Evolutionary conservation across 2,888 invertebrate genomes (phyloP).

Genomic region (Perdita meconis): DNA sequence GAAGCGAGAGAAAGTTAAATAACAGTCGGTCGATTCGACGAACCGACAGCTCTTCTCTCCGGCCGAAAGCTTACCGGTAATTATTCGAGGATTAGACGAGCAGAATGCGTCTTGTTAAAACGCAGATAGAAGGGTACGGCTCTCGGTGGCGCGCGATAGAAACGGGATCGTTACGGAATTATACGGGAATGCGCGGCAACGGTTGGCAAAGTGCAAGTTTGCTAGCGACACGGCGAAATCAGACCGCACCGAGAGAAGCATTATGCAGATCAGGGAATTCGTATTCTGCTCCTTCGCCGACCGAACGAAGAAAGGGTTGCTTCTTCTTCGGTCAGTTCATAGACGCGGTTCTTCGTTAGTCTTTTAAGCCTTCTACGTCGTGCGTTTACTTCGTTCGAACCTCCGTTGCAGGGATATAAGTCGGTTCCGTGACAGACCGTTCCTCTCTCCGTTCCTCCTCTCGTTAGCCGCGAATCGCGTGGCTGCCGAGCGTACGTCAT

Average conservation of each 20-base stretch:
- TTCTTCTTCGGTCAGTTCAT: neutral
- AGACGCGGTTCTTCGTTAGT: neutral
- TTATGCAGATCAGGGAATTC: conserved; percentile 71
- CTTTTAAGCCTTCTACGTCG: no score
- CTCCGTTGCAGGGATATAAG: neutral
- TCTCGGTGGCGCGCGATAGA: neutral
- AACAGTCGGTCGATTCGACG: conserved; percentile 34
- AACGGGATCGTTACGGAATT: conserved; percentile 33
- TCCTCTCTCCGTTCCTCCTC: no score
- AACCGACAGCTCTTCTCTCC: conserved; percentile 30
- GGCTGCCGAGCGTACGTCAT: no score
- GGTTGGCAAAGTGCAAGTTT: conserved; percentile 67
- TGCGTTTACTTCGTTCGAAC: no score
- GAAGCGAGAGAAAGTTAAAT: conserved; percentile 12
- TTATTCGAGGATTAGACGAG: conserved; percentile 61
- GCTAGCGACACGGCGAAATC: conserved; percentile 62
- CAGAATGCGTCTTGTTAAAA: conserved; percentile 43
- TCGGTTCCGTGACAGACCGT: no score
- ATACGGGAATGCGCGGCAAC: conserved; percentile 39
- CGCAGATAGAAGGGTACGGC: conserved; percentile 26
- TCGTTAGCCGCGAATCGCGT: no score
- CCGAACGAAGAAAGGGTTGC: neutral
- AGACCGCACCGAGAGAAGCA: conserved; percentile 37
- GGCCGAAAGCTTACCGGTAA: conserved; percentile 49
- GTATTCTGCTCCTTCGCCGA: conserved; percentile 47